phyloP scores from a whole-genome alignment of 2,888 invertebrate genomes.

The Metellina segmentata region DNA sequence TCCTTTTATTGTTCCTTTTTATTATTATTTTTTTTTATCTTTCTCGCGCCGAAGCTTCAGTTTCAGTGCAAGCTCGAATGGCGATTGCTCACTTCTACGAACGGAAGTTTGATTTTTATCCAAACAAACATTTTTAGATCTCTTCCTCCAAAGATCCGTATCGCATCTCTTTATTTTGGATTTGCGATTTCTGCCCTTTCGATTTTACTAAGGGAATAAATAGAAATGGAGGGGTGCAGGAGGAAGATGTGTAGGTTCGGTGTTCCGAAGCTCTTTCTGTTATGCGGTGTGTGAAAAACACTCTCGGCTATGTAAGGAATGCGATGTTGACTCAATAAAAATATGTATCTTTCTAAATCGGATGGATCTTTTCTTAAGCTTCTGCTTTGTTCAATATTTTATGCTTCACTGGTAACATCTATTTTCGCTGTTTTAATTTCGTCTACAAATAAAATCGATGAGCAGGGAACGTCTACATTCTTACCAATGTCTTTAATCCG shows the following conservation, averaged over 20 bases:
- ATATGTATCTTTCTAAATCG: neutral
- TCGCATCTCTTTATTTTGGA: neutral
- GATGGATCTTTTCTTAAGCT: neutral
- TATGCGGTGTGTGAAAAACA: neutral
- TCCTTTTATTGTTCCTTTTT: neutral
- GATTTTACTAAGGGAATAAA: neutral
- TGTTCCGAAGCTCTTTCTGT: neutral
- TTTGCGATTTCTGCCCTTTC: neutral
- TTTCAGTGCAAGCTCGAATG: constrained; percentile 48
- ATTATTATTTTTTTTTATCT: constrained; percentile 15
- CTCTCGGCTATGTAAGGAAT: neutral
- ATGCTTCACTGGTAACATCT: neutral
- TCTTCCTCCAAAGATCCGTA: neutral
- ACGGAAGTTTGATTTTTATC: constrained; percentile 50
- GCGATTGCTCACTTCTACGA: constrained; percentile 51
- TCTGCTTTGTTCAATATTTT: neutral
- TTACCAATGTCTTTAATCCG: too few relatives aligned
- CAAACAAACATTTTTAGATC: constrained; percentile 59
- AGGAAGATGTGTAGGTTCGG: too few relatives aligned
- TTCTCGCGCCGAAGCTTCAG: constrained; percentile 6
- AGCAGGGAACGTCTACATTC: too few relatives aligned
- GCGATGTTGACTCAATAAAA: neutral
- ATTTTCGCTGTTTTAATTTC: too few relatives aligned
- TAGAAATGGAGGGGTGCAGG: neutral
- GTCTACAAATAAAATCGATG: too few relatives aligned